A percentile compares a stretch with the other conserved stretches of the same genome.
Evolutionary conservation across 2,113 vertebrate genomes (phyloP).

Genomic region (Oplegnathus fasciatus): DNA sequence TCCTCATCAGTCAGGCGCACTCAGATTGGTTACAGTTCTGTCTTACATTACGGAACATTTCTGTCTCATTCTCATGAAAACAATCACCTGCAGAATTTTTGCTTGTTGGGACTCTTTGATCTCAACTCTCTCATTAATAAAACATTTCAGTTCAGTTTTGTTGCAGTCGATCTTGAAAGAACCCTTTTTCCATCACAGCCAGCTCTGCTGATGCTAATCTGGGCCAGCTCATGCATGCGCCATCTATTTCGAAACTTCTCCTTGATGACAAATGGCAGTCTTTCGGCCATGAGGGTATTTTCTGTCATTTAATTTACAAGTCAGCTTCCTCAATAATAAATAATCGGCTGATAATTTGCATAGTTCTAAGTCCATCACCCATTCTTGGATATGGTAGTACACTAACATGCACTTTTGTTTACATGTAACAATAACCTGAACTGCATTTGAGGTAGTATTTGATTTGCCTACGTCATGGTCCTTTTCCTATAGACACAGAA

Average conservation of each 20-base stretch:
- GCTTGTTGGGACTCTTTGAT: conserved; percentile 14
- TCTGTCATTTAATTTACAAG: background rate
- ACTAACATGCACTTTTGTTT: background rate
- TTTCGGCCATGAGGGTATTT: background rate
- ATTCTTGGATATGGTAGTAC: background rate
- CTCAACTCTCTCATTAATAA: conserved; percentile 34
- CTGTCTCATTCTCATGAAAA: background rate
- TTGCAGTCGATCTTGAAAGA: conserved; percentile 1
- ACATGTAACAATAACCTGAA: background rate
- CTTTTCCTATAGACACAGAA: background rate
- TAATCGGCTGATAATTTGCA: background rate
- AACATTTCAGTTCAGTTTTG: conserved; percentile 46
- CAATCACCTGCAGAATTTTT: conserved; percentile 23
- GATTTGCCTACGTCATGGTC: background rate
- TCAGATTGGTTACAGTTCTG: background rate
- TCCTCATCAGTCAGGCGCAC: background rate
- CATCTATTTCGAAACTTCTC: background rate
- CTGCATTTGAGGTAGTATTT: background rate
- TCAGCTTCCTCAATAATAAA: background rate
- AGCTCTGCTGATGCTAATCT: conserved; percentile 24
- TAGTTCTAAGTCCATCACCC: background rate
- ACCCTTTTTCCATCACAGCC: background rate
- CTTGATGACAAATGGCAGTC: conserved; percentile 1
- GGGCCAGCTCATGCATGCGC: conserved; percentile 16
- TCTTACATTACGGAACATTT: background rate